Conservation (phyloP, 2,888 invertebrate species). For the Exephanes ischioxanthus region DNA sequence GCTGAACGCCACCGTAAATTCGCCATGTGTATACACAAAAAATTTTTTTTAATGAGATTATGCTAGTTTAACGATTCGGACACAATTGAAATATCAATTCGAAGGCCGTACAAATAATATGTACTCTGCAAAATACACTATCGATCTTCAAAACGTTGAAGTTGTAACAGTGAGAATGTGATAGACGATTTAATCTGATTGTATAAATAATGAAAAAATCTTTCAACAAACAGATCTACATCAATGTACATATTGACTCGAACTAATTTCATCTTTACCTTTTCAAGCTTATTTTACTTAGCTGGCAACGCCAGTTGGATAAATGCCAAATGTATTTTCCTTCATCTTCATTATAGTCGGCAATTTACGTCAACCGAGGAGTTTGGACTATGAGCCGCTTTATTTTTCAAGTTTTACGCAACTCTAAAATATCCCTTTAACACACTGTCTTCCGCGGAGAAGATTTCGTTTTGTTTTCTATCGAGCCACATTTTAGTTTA, state of each 20-base stretch:
- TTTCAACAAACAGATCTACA: constrained; percentile 5
- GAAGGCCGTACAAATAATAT: background rate
- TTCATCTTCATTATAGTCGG: constrained; percentile 72
- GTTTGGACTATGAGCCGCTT: constrained; percentile 67
- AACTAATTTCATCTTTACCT: constrained; percentile 74
- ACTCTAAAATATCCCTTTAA: constrained; percentile 23
- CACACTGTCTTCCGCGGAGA: background rate
- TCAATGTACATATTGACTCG: constrained; percentile 19
- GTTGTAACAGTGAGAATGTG: background rate
- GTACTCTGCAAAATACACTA: background rate
- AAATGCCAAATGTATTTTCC: constrained; percentile 76
- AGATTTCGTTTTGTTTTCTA: background rate
- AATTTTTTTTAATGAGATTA: background rate
- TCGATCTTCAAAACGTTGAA: background rate
- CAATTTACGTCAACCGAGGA: constrained; percentile 72
- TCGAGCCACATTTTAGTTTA: background rate
- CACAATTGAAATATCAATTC: background rate
- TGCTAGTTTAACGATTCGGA: background rate
- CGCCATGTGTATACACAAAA: background rate
- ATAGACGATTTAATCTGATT: background rate
- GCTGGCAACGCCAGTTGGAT: constrained; percentile 74
- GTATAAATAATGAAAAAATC: background rate
- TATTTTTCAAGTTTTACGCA: constrained; percentile 66
- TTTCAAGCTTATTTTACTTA: constrained; percentile 77
- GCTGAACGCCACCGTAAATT: background rate